These are phyloP conservation scores for Ennomos erosarius DNA, from an alignment of 2,888 invertebrate genomes.

Conservation along the genomic window DNA sequence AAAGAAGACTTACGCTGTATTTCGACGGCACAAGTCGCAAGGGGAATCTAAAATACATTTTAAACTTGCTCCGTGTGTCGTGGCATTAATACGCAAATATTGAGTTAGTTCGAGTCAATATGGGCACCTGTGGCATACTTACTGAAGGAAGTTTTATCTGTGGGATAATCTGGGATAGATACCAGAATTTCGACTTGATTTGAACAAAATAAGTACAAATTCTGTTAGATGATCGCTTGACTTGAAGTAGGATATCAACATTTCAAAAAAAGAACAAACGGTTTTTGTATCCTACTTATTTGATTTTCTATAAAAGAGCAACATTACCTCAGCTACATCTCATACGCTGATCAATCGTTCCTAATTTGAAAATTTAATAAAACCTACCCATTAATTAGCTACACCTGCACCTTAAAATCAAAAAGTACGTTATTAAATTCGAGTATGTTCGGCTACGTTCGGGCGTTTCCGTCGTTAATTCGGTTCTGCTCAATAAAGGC, in stretches of 20 bases:
- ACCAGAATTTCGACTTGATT: no score
- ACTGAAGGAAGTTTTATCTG: no score
- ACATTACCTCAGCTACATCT: no score
- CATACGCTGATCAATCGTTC: slow-evolving; percentile 23
- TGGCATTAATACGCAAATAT: slow-evolving; percentile 67
- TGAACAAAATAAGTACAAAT: no score
- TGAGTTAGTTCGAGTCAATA: slow-evolving; percentile 67
- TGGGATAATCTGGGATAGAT: no score
- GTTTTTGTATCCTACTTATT: no score
- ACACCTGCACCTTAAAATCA: slow-evolving; percentile 41
- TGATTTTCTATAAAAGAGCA: no score
- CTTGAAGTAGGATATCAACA: no score
- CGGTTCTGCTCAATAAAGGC: slow-evolving; percentile 64
- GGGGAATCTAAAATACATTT: slow-evolving; percentile 37
- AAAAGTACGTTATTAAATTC: slow-evolving; percentile 46
- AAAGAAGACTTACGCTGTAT: no score
- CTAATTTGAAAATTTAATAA: slow-evolving; percentile 41
- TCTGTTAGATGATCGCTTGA: no score
- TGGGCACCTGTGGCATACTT: slow-evolving; percentile 30
- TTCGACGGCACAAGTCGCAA: background rate
- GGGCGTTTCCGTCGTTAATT: slow-evolving; percentile 58
- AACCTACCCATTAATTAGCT: slow-evolving; percentile 50
- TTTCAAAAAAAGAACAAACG: no score
- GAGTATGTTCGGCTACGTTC: slow-evolving; percentile 51
- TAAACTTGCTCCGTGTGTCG: slow-evolving; percentile 33